These are phyloP conservation scores for Bombylius discolor DNA, from an alignment of 2,888 invertebrate species.

Conservation along the genomic window DNA sequence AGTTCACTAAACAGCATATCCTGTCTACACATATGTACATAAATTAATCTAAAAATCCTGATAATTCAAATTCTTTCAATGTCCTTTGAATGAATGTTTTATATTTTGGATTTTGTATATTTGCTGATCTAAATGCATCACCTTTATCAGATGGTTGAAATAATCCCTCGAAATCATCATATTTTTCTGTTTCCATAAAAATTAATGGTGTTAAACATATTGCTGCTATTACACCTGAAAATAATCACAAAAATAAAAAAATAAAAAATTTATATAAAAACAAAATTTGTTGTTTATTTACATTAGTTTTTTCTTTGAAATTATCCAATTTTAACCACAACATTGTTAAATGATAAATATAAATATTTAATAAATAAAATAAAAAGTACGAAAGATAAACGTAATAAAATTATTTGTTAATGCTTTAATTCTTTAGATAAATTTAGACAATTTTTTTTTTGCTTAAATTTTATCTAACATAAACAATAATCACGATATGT, in stretches of 20 bases:
- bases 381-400: not conserved
- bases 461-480: too few relatives aligned
- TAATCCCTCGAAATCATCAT: slow-evolving; percentile 9
- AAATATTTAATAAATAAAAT: not conserved
- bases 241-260: slow-evolving; percentile 1
- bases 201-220: slow-evolving; percentile 33
- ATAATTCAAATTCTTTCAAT: slow-evolving; percentile 31
- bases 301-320: too few relatives aligned
- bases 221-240: slow-evolving; percentile 30
- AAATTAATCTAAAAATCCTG: slow-evolving; percentile 29
- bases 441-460: too few relatives aligned
- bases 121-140: slow-evolving; percentile 25
- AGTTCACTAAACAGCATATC: too few relatives aligned
- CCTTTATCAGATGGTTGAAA: slow-evolving; percentile 23
- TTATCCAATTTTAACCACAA: too few relatives aligned
- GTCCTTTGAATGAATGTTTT: slow-evolving; percentile 28
- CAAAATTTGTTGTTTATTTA: not conserved
- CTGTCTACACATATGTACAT: too few relatives aligned
- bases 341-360: not conserved
- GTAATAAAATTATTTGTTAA: not conserved
- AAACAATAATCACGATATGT: too few relatives aligned
- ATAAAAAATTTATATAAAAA: not conserved
- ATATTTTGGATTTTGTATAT: slow-evolving; percentile 33
- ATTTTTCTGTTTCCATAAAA: slow-evolving; percentile 23
- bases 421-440: too few relatives aligned